Percentiles rank a stretch among this genome's conserved stretches.
Evolutionary conservation across 2,888 invertebrate species (phyloP).

Genomic region (Bugulina stolonifera): DNA sequence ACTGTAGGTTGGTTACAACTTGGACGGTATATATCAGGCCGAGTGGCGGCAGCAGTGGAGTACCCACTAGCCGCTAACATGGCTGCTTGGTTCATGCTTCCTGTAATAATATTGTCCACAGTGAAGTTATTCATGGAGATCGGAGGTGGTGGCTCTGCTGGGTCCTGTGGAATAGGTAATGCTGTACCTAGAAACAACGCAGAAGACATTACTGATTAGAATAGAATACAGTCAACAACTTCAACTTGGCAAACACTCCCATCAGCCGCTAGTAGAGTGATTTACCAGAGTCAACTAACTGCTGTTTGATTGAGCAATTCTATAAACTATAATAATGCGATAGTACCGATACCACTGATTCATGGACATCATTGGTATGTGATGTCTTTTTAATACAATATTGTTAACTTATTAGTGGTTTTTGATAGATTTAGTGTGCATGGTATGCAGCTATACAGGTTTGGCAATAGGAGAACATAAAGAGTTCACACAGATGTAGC

Average conservation of each 20-base stretch:
- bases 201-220: no score
- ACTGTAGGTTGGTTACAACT: constrained; percentile 22
- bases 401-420: neutral
- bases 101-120: constrained; percentile 26
- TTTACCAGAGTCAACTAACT: neutral
- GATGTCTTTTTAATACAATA: neutral
- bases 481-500: no score
- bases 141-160: constrained; percentile 18
- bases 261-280: neutral
- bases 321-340: neutral
- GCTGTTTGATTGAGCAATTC: neutral
- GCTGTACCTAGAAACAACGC: constrained; percentile 20
- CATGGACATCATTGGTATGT: neutral
- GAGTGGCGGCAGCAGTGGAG: constrained; percentile 12
- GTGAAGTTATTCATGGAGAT: constrained; percentile 19
- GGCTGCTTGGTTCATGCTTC: constrained; percentile 8
- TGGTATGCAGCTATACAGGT: neutral
- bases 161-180: constrained; percentile 26
- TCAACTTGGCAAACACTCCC: no score
- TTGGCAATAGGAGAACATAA: neutral
- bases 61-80: constrained; percentile 10
- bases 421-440: neutral
- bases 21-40: constrained; percentile 26
- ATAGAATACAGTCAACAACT: no score
- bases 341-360: no score